Base-by-base conservation (phyloP, 2,113 vertebrate species). In the Nesoenas mayeri region DNA sequence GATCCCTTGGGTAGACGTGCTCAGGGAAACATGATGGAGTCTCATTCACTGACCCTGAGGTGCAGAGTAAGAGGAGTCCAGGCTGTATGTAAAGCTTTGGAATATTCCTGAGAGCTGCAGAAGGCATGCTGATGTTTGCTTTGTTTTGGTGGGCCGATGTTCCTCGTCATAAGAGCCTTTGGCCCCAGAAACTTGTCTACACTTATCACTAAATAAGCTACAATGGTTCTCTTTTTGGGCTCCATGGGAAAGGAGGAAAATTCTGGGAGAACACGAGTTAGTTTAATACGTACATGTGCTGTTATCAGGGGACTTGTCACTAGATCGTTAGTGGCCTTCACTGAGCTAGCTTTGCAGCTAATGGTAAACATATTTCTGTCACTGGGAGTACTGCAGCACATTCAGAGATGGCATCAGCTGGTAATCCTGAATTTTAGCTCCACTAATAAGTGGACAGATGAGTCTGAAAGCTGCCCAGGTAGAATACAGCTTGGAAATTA, bases 321-420 rank as follows among this genome's bases (percentile, higher is more conserved):
- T 36, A 38, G 71, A 9, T 47, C 0, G 0, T 62, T 78, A 14
- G 21, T 57, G 56, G 20, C 51, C 50, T 47, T 62, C 31, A 8
- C 78, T 22, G 26, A 47, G 22, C 50, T 91, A 57, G 71, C 54
- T 70, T 34, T 87, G 77, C 32, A 66, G 56, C 40, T 79, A 12
- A 4, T 0, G 9, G 18, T 34, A 6, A 25, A 16, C 1, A 0
- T 28, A 5, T 47, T 92, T 78, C 32, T 89, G 29, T 66, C 36
- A 50, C 31, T 54, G 64, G n/a, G 62, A 57, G 34, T 42, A 24
- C 21, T 80, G 60, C 28, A 50, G 19, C 56, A 32, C 6, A 0
- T 12, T 65, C 29, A 44, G 77, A 79, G 15, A 1, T 54, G 64
- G 18, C 60, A 60, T 73, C 89, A 58, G 40, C 51, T 92, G 34